Base-by-base conservation (phyloP, 2,888 invertebrate genomes). In the Rugalucina vietnamica region DNA sequence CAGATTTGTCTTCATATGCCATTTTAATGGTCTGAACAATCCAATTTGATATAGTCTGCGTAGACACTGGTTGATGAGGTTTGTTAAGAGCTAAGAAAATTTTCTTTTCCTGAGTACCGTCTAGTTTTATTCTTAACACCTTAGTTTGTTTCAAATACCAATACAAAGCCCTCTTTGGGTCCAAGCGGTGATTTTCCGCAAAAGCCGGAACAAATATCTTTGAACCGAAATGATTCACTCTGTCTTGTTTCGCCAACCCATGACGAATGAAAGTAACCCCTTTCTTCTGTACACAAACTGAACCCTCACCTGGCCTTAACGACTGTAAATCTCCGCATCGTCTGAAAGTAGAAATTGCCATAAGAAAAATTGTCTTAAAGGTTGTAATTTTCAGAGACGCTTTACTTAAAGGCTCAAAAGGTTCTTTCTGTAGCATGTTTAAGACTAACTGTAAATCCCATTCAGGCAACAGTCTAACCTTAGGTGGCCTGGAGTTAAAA, bases 381-480 rank as follows among this genome's bases (percentile, higher is more conserved):
- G 77, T 50, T 3, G 65, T n/a, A 69, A 37, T 65, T 49, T 77
- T 77, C 1, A 77, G 50, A 34, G 69, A 65, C 39, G 80, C 70
- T 34, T 69, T 77, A 27, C 57, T n/a, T 24, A 86, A 65, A 43
- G 80, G 81, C 21, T 84, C 81, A 83, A 81, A 81, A 32, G 76
- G 81, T 24, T 32, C 27, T 36, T 76, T 73, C 37, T 80, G 79
- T 0, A 86, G 43, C 12, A 71, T 27, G 8, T 70, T 29, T 21
- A 83, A 34, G 65, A 80, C 82, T n/a, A 34, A 12, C 0, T 27
- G 74, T 81, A 83, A 78, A 81, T 86, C 76, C 83, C 80, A 80
- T 43, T 79, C 81, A 37, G 84, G 84, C n/a, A 79, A 39, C 12
- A 81, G 14, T 71, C 36, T 75, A n/a, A 24, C 29, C 14, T 43